A percentile compares a stretch with the other conserved stretches of the same genome.
These are phyloP conservation scores for Pterophyllum scalare DNA, from an alignment of 2,113 vertebrate genomes.

Conservation along the genomic window DNA sequence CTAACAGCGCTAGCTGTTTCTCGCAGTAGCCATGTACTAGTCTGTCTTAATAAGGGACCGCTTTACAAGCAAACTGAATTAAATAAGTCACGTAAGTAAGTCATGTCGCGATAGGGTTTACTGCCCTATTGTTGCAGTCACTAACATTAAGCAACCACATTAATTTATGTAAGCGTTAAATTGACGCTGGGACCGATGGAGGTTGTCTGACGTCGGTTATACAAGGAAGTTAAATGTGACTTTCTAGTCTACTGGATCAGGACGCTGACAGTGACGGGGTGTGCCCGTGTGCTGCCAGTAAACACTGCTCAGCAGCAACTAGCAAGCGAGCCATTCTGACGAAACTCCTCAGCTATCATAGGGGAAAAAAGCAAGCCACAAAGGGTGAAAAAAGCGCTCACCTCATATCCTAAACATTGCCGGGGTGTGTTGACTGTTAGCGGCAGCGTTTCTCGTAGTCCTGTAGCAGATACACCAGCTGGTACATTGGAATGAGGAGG, in stretches of 20 bases:
- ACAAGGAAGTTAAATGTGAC: no score
- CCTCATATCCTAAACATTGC: constrained; percentile 26
- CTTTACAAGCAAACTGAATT: background rate
- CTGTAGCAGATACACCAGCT: constrained; percentile 42
- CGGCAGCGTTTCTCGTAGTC: constrained; percentile 2
- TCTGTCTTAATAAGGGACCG: background rate
- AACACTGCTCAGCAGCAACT: background rate
- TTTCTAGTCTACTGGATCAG: background rate
- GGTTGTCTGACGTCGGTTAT: background rate
- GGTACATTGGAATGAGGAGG: constrained; percentile 58
- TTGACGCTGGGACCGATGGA: background rate
- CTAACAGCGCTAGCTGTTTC: background rate
- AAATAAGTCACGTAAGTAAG: background rate
- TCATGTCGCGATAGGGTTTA: background rate
- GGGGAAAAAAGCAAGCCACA: background rate
- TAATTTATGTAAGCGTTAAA: background rate
- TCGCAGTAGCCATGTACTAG: background rate
- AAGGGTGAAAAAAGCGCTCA: constrained; percentile 35
- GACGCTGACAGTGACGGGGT: no score
- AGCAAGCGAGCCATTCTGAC: background rate
- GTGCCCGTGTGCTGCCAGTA: background rate
- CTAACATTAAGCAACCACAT: background rate
- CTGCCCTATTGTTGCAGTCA: no score
- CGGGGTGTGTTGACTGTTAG: constrained; percentile 9
- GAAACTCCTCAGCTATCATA: background rate